Base-by-base conservation (phyloP, 2,113 vertebrate species). In the Castor canadensis region DNA sequence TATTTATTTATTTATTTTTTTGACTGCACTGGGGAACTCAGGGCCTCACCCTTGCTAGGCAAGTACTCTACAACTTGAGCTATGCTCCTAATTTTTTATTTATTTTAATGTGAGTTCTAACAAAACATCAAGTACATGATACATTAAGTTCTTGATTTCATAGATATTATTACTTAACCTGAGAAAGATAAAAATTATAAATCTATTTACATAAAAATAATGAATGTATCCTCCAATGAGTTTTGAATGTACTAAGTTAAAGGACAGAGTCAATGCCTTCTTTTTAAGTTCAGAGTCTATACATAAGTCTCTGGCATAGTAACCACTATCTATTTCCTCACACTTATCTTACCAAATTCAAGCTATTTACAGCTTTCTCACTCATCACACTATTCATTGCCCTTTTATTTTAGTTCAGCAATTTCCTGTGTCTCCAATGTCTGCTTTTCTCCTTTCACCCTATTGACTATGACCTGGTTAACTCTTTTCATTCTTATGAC, bases 21-120 rank as follows among this genome's bases (percentile, higher is more conserved):
- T n/a, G n/a, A n/a, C n/a, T n/a, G n/a, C n/a, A n/a, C n/a, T n/a
- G n/a, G n/a, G n/a, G n/a, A n/a, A n/a, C n/a, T n/a, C n/a, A n/a
- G n/a, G n/a, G n/a, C n/a, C n/a, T n/a, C n/a, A n/a, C n/a, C n/a
- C n/a, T n/a, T n/a, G n/a, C n/a, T n/a, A n/a, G n/a, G n/a, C n/a
- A n/a, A n/a, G n/a, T n/a, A n/a, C n/a, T n/a, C n/a, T n/a, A n/a
- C n/a, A n/a, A n/a, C n/a, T n/a, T n/a, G n/a, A n/a, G n/a, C n/a
- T n/a, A n/a, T n/a, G n/a, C n/a, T n/a, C n/a, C n/a, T n/a, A n/a
- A n/a, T n/a, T 60, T 19, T 40, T 38, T 73, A 89, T 49, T 75
- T 86, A 85, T 72, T 89, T 90, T 67, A 58, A 92, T 92, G 32
- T 81, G 49, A 72, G 4, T 86, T 88, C 73, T 67, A 91, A 94